Base-by-base conservation (phyloP, 2,888 invertebrate genomes). In the Metalampra italica region DNA sequence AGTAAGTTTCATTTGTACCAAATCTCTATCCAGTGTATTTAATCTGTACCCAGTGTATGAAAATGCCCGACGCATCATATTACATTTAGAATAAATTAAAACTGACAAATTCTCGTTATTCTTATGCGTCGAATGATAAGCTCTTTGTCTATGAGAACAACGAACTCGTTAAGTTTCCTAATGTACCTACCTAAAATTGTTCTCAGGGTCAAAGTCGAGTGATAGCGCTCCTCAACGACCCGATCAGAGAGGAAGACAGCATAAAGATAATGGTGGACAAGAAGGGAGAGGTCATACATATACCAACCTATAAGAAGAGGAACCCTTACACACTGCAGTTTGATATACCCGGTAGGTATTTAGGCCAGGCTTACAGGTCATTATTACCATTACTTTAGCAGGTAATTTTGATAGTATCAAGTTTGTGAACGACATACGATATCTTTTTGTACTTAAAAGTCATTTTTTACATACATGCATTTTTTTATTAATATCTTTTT, bases 261-360 rank as follows among this genome's bases (percentile, higher is more conserved):
- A 90, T 96, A 22, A 94, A 93, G 68, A 93, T 96, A 64, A 92
- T 93, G 60, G 93, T 96, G 22, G 96, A 95, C 79, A 94, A 94
- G 66, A 94, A 94, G 65, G 96, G 95, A 9, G 95, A 95, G 61
- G 91, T 94, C 44, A 91, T 94, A 54, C 93, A 95, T 68, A 92
- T 96, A 57, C 91, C 92, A 34, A 92, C 92, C 44, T 93, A 94
- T 61, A 96, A 95, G 69, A 92, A 93, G 60, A 91, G 96, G 59
- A 96, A 97, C 82, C 96, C 96, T 0, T 96, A 94, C 70, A 95
- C 95, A 0, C 79, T 96, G 43, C 96, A 96, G 71, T 95, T 96
- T 74, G 92, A 93, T 59, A 93, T 96, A 75, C 96, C 96, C 60
- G 92, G 93, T 92, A 75, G 9, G 9, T 34, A 34, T 11, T 34